Base-by-base conservation (phyloP, 2,888 invertebrate species). In the Drosophila flavopinicola region DNA sequence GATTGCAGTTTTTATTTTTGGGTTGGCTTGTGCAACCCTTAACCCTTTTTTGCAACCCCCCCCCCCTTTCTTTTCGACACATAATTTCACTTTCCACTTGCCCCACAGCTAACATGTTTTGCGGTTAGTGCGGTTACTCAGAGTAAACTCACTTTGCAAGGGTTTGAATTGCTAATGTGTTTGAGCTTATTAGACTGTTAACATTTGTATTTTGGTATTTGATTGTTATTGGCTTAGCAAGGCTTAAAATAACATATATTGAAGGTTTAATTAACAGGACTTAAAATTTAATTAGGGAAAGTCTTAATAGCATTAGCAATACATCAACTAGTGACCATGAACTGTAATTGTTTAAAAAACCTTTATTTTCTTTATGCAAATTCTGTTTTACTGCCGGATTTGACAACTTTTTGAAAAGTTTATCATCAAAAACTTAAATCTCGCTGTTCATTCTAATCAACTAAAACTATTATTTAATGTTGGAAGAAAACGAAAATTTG, bases 91-190 rank as follows among this genome's bases (percentile, higher is more conserved):
- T 39, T 5, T 3, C 29, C 11, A 20, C 6, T 41, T 15, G n/a
- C 24, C 45, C 58, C 47, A 30, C 44, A 33, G 20, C 20, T 51
- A 35, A 70, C 74, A 56, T 66, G 66, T 59, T 73, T 66, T 75
- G 76, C 66, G 77, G 80, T 75, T 68, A 71, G 71, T 71, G 68
- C 64, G 41, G 24, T 51, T 38, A 32, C 15, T 13, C 6, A 17
- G 6, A 24, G 20, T 24, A 24, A 24, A 37, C 4, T 17, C 2
- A 9, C 44, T 27, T 10, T 29, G 35, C 2, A 29, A 24, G 17
- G 9, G 11, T 13, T 39, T 13, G n/a, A 10, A 9, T 7, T 25
- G 9, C 9, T 20, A 11, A 49, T 9, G 6, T 7, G 30, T 11
- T 15, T n/a, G 3, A 17, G 17, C 29, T 29, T 9, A 5, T n/a